Conservation (phyloP, 2,888 invertebrate species). For the Operophtera brumata region DNA sequence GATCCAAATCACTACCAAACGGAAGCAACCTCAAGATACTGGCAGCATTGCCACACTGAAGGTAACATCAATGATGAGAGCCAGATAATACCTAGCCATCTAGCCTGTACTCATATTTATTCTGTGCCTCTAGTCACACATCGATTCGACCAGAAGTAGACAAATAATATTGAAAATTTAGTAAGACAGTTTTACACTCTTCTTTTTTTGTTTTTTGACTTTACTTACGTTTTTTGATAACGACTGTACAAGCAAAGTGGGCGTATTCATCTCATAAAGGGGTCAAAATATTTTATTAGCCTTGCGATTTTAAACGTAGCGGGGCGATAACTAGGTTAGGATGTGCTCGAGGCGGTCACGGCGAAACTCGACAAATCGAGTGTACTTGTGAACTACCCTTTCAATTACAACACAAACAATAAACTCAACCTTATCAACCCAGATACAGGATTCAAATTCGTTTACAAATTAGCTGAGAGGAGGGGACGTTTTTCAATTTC, state of each 20-base stretch:
- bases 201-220: no score
- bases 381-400: conserved; percentile 39
- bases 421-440: conserved; percentile 8
- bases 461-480: conserved; percentile 24
- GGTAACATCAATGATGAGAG: no score
- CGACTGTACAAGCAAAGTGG: conserved; percentile 66
- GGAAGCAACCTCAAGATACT: no score
- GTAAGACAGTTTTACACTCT: no score
- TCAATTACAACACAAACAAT: conserved; percentile 6
- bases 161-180: no score
- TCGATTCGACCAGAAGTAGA: no score
- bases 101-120: no score
- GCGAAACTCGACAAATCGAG: conserved; percentile 55
- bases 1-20: no score
- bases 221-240: no score
- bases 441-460: conserved; percentile 30
- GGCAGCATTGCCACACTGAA: no score
- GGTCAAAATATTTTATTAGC: conserved; percentile 81
- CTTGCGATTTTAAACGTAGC: conserved; percentile 78
- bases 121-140: no score
- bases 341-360: conserved; percentile 50
- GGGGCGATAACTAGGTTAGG: conserved; percentile 74
- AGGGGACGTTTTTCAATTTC: conserved; percentile 44
- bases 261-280: conserved; percentile 78
- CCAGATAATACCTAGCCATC: no score